Percentiles rank a stretch among this genome's conserved stretches.
Evolutionary conservation across 1,140 invertebrate species (phyloP).

Genomic region (Brevipalpus yothersi): DNA sequence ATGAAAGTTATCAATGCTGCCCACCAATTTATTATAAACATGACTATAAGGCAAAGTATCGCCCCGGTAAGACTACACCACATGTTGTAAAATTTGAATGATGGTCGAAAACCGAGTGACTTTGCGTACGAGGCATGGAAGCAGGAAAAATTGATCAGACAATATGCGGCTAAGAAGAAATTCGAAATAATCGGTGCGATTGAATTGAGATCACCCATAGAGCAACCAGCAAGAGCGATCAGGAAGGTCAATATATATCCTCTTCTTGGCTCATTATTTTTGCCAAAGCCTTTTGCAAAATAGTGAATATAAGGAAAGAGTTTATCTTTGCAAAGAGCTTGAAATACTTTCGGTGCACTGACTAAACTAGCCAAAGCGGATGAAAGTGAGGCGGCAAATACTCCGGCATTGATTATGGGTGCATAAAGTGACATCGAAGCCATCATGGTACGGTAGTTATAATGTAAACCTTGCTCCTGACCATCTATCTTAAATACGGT

Average conservation of each 20-base stretch:
- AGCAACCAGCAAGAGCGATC: slow-evolving; percentile 57
- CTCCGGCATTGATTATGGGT: slow-evolving; percentile 31
- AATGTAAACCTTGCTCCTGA: neutral
- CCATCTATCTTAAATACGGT: slow-evolving; percentile 2
- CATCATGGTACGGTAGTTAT: slow-evolving; percentile 20
- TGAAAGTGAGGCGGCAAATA: slow-evolving; percentile 34
- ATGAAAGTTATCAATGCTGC: slow-evolving; percentile 26
- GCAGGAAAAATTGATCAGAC: slow-evolving; percentile 78
- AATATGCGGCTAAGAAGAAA: slow-evolving; percentile 90
- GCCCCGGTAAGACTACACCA: slow-evolving; percentile 28
- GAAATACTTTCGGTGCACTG: slow-evolving; percentile 30
- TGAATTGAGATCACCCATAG: slow-evolving; percentile 56
- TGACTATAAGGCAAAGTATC: slow-evolving; percentile 26
- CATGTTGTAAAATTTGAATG: slow-evolving; percentile 29
- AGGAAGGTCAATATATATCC: slow-evolving; percentile 76
- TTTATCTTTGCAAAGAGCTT: slow-evolving; percentile 58
- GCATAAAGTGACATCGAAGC: slow-evolving; percentile 24
- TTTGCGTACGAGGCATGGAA: slow-evolving; percentile 70
- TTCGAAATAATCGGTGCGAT: slow-evolving; percentile 93
- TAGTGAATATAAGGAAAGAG: slow-evolving; percentile 78
- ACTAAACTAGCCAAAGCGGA: slow-evolving; percentile 34
- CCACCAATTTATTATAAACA: slow-evolving; percentile 33
- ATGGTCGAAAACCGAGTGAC: slow-evolving; percentile 25
- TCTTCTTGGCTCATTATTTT: slow-evolving; percentile 64
- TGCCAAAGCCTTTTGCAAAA: slow-evolving; percentile 87